These are phyloP conservation scores for Erythrolamprus reginae DNA, from an alignment of 2,113 vertebrate species.

Conservation along the genomic window DNA sequence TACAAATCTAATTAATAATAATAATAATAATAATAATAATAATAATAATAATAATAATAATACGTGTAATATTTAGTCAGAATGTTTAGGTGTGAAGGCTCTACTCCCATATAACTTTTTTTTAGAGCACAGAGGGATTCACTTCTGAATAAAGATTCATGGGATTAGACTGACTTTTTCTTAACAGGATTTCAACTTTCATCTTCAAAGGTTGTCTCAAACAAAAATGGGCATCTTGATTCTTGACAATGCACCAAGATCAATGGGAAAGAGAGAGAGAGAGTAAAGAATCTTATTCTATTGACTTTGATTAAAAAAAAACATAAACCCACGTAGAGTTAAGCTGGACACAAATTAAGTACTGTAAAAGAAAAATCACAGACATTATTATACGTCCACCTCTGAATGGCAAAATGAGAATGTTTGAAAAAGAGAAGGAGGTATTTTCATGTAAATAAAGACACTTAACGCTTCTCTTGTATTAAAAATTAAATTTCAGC, in stretches of 20 bases:
- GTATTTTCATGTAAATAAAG: neutral
- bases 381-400: neutral
- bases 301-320: constrained; percentile 4
- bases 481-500: constrained; percentile 50
- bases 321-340: neutral
- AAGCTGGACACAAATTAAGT: neutral
- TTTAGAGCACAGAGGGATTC: neutral
- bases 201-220: neutral
- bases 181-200: neutral
- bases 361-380: constrained; percentile 1
- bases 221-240: neutral
- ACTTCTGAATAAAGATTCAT: neutral
- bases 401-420: constrained; percentile 1
- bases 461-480: neutral
- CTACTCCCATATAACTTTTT: neutral
- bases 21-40: too few species aligned
- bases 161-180: neutral
- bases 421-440: neutral
- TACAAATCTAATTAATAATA: too few species aligned
- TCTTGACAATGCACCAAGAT: neutral
- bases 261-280: neutral
- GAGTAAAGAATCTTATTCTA: neutral
- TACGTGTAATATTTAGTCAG: neutral
- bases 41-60: too few species aligned
- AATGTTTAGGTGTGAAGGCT: neutral